Conservation (phyloP, 2,797 vertebrate species). For the Aeoliscus strigatus region DNA sequence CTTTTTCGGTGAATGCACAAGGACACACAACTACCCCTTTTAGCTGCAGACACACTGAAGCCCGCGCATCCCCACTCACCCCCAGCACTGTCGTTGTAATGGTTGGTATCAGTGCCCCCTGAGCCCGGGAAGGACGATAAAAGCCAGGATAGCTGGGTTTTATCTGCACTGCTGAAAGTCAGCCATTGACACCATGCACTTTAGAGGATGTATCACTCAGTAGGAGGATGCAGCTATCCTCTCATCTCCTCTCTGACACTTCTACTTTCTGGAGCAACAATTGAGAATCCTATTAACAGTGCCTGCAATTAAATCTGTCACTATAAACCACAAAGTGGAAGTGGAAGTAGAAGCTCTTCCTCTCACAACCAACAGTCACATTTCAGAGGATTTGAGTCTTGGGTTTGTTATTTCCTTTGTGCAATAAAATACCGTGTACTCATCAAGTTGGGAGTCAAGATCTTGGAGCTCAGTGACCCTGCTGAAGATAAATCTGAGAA, state of each 20-base stretch:
- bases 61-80: conserved; percentile 67
- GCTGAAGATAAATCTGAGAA: background rate
- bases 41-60: conserved; percentile 60
- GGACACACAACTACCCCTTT: conserved; percentile 43
- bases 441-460: background rate
- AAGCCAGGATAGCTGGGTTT: conserved; percentile 67
- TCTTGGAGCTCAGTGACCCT: background rate
- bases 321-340: background rate
- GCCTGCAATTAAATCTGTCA: background rate
- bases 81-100: conserved; percentile 73
- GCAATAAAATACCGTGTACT: background rate
- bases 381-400: no score
- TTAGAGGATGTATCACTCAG: conserved; percentile 81
- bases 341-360: no score
- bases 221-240: conserved; percentile 56
- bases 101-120: conserved; percentile 69
- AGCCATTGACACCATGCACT: conserved; percentile 79
- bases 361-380: no score
- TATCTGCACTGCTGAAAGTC: conserved; percentile 80
- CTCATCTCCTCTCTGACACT: conserved; percentile 54
- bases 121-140: conserved; percentile 66
- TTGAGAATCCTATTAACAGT: background rate
- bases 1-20: no score
- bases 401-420: conserved; percentile 1
- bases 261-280: conserved; percentile 10